Conservation (phyloP, 2,797 vertebrate species). For the Threskiornis aethiopicus region DNA sequence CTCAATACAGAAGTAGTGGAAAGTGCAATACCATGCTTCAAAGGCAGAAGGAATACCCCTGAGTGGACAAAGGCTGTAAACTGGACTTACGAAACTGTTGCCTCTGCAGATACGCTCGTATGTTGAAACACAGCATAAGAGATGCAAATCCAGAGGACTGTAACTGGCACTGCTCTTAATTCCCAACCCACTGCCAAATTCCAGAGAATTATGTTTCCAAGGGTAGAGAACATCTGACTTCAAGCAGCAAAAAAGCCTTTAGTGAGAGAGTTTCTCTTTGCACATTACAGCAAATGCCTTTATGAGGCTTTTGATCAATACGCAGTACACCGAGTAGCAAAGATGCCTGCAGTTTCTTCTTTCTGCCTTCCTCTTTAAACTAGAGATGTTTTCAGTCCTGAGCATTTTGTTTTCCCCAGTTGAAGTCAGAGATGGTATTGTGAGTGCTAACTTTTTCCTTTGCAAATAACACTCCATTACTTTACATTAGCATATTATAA, state of each 20-base stretch:
- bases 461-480: background rate
- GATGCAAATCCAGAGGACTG: background rate
- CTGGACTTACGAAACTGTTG: background rate
- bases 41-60: background rate
- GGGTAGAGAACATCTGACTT: constrained; percentile 10
- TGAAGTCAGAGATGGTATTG: background rate
- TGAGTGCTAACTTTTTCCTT: background rate
- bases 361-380: background rate
- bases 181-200: constrained; percentile 16
- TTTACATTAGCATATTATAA: background rate
- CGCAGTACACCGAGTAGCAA: background rate
- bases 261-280: background rate
- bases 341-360: background rate
- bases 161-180: background rate
- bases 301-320: background rate
- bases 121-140: background rate
- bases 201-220: constrained; percentile 42
- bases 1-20: background rate
- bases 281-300: background rate
- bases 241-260: background rate
- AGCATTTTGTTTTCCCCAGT: background rate
- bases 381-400: background rate
- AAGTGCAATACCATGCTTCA: background rate
- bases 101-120: fast-evolving
- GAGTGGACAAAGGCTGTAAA: background rate